phyloP scores from a whole-genome alignment of 2,113 vertebrate genomes.

The Rhinichthys klamathensis region DNA sequence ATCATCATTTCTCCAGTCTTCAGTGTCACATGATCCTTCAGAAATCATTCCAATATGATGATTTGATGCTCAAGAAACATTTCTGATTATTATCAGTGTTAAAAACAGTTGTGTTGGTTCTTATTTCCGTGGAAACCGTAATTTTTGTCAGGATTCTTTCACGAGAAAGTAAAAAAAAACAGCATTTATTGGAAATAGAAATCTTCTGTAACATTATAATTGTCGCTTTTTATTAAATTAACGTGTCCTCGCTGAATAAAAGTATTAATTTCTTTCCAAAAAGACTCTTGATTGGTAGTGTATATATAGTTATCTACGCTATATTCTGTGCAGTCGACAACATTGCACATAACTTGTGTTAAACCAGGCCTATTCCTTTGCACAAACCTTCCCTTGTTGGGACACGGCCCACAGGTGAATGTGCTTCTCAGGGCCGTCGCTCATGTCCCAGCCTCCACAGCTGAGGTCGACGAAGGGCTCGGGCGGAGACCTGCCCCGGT shows the following conservation, averaged over 20 bases:
- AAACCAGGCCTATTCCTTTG: background rate
- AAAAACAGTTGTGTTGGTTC: background rate
- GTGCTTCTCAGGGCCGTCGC: slow-evolving; percentile 76
- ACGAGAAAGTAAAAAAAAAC: background rate
- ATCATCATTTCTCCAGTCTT: background rate
- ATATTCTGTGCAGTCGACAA: background rate
- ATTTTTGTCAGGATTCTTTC: background rate
- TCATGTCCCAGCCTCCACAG: slow-evolving; percentile 92
- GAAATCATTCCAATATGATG: background rate
- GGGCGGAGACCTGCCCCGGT: slow-evolving; percentile 66
- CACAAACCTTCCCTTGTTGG: slow-evolving; percentile 88
- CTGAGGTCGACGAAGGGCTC: slow-evolving; percentile 92
- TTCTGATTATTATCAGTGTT: background rate
- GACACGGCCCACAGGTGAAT: slow-evolving; percentile 93
- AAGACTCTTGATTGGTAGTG: background rate
- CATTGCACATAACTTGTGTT: background rate
- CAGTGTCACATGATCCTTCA: background rate
- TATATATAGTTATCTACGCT: background rate
- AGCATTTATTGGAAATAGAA: background rate
- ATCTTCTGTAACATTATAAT: background rate
- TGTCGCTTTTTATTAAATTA: background rate
- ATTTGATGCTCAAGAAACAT: background rate
- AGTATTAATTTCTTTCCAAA: background rate
- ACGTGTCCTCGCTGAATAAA: background rate
- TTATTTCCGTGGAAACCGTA: background rate